Percentiles rank a stretch among this genome's conserved stretches.
Evolutionary conservation across 2,888 invertebrate genomes (phyloP).

Genomic region (Sinotaia quadrata): DNA sequence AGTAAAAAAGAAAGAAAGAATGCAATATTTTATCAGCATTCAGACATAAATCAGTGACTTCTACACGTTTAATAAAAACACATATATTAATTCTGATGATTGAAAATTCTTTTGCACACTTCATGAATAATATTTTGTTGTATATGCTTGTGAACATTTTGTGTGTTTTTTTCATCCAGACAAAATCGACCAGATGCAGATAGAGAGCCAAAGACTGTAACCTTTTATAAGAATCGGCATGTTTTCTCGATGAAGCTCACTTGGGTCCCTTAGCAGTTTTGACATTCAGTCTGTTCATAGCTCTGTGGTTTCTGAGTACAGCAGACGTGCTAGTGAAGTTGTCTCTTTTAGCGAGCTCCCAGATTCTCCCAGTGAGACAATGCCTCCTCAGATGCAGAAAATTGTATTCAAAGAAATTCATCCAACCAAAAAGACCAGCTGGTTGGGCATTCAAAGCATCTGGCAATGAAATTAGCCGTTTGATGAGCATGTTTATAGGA

Average conservation of each 20-base stretch:
- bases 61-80: no score
- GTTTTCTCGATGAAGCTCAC: constrained; percentile 94
- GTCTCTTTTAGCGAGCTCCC: constrained; percentile 84
- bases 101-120: no score
- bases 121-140: no score
- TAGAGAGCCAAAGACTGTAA: constrained; percentile 76
- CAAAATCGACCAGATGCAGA: constrained; percentile 11
- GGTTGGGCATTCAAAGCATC: no score
- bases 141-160: no score
- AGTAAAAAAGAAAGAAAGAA: no score
- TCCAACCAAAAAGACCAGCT: neutral
- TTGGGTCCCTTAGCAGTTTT: constrained; percentile 91
- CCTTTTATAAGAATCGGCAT: constrained; percentile 84
- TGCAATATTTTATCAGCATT: no score
- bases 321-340: constrained; percentile 84
- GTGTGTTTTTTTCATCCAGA: no score
- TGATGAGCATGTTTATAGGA: neutral
- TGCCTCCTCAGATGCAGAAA: constrained; percentile 75
- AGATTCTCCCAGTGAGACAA: constrained; percentile 91
- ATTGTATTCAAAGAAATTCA: neutral
- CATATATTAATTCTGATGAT: no score
- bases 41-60: no score
- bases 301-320: constrained; percentile 70
- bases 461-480: neutral
- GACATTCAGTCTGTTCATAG: constrained; percentile 84